A percentile compares a stretch with the other conserved stretches of the same genome.
Evolutionary conservation across 2,888 invertebrate species (phyloP).

Genomic region (Xestia rhomboidea): DNA sequence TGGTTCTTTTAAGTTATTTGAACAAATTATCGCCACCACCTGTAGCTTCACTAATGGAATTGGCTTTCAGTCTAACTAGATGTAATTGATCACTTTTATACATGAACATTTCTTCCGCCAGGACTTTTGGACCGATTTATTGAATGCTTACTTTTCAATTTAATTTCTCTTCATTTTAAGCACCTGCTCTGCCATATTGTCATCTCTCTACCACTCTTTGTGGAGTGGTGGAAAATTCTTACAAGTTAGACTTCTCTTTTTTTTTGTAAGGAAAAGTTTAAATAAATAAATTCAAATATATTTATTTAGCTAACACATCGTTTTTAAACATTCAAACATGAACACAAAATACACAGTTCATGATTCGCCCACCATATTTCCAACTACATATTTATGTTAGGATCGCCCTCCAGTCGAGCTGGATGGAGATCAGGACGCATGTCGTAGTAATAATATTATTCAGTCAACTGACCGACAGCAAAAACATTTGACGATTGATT

Average conservation of each 20-base stretch:
- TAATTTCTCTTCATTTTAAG: background rate
- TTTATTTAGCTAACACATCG: no score
- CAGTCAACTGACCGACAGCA: no score
- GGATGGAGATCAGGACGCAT: no score
- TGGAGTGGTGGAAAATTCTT: background rate
- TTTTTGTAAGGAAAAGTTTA: background rate
- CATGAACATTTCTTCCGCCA: slow-evolving; percentile 14
- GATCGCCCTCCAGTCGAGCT: no score
- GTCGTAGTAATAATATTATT: no score
- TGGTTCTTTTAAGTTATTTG: slow-evolving; percentile 19
- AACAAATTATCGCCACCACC: slow-evolving; percentile 30
- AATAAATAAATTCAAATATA: background rate
- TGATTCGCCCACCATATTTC: no score
- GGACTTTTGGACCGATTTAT: background rate
- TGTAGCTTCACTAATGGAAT: slow-evolving; percentile 44
- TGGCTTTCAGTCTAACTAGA: slow-evolving; percentile 14
- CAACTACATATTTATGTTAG: no score
- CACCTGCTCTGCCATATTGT: background rate
- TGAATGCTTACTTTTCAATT: background rate
- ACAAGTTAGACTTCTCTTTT: background rate
- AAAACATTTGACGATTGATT: no score
- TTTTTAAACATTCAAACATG: no score
- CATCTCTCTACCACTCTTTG: background rate
- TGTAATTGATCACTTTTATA: slow-evolving; percentile 47
- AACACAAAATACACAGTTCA: no score